phyloP scores from a whole-genome alignment of 2,113 vertebrate species.

The Mola mola region DNA sequence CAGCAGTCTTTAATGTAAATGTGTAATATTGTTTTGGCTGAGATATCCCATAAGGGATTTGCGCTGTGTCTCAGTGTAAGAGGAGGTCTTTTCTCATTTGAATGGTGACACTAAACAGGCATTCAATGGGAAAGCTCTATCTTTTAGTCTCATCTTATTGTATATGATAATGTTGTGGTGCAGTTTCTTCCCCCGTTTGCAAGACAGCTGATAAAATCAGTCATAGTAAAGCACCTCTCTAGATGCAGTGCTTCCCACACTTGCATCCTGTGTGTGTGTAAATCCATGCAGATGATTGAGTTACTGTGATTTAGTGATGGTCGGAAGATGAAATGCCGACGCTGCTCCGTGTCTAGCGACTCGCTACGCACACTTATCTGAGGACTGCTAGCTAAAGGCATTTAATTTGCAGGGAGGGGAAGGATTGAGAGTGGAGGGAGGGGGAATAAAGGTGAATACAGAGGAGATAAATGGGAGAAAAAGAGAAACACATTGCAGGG shows the following conservation, averaged over 20 bases:
- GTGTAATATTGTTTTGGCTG: slow-evolving; percentile 60
- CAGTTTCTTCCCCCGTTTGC: slow-evolving; percentile 67
- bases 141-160: slow-evolving; percentile 68
- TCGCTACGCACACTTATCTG: slow-evolving; percentile 68
- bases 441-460: slow-evolving; percentile 20
- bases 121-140: slow-evolving; percentile 67
- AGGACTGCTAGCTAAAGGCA: slow-evolving; percentile 61
- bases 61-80: slow-evolving; percentile 39
- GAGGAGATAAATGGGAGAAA: slow-evolving; percentile 37
- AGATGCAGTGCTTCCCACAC: slow-evolving; percentile 36
- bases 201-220: slow-evolving; percentile 74
- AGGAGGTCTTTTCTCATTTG: slow-evolving; percentile 68
- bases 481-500: slow-evolving; percentile 11
- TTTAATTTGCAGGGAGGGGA: slow-evolving; percentile 62
- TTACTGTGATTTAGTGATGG: slow-evolving; percentile 72
- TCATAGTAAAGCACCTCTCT: slow-evolving; percentile 67
- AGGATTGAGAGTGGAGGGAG: slow-evolving; percentile 15
- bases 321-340: slow-evolving; percentile 73
- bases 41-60: slow-evolving; percentile 61
- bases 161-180: slow-evolving; percentile 76
- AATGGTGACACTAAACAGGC: slow-evolving; percentile 69
- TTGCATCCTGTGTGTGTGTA: slow-evolving; percentile 15
- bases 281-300: slow-evolving; percentile 71
- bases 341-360: slow-evolving; percentile 51
- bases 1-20: slow-evolving; percentile 61